Evolutionary conservation across 2,888 invertebrate genomes (phyloP), one percentile per base, ranked within the genome.

Genomic region (Athripsodes cinereus): DNA sequence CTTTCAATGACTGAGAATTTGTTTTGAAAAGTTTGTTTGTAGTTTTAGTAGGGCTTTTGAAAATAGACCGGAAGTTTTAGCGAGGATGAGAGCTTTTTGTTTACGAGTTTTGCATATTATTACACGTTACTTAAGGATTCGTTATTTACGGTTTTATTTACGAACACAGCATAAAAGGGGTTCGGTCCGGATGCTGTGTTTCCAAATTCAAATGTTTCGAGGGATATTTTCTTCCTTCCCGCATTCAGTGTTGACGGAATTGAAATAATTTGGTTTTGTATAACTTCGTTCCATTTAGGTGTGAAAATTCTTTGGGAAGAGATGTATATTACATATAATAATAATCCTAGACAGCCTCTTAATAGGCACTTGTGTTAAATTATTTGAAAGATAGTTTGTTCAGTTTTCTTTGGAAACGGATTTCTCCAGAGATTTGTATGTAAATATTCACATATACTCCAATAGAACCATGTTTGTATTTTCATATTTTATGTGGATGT

Each of bases 61-160:
- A 47, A 50, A 26, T 21, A 16, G 53, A 18, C 57, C 50, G 53
- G 53, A 57, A 53, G 57, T 53, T 46, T 13, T 31, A 26, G 20
- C 20, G 22, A 44, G 52, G 46, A 16, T 19, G 44, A 40, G 31
- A 40, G 26, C 13, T 52, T 57, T 60, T 60, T 60, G 52, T 44
- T 20, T 52, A 46, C 46, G 44, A 52, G 61, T 59, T 59, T 61
- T 61, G 59, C 61, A 61, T 59, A 57, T 57, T 58, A 61, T 61
- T 61, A 58, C 58, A 51, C 54, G 55, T 61, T 58, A 53, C 55
- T 61, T 58, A 58, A 61, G 56, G 49, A 58, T 57, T 55, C 35
- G 34, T 58, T 56, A 58, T 58, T 61, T 61, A 58, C 61, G 46
- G 55, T 58, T 53, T 52, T 55, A 58, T 58, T 53, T 44, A 35